phyloP scores from a whole-genome alignment of 2,888 invertebrate species.

The Cerceris rybyensis region DNA sequence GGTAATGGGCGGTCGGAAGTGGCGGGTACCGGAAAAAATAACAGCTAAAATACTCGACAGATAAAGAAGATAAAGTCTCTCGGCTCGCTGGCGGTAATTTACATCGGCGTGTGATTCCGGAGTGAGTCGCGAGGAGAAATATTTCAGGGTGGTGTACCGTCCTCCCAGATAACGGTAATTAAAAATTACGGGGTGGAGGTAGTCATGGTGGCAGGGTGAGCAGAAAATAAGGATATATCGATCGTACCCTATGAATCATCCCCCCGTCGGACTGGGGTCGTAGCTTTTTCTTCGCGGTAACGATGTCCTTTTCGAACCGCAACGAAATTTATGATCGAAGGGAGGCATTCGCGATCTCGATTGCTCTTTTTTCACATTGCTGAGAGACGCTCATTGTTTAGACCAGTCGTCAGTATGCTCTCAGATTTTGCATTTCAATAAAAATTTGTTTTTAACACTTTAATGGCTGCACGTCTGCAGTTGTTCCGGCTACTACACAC shows the following conservation, averaged over 20 bases:
- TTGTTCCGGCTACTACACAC: no score
- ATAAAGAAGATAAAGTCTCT: conserved; percentile 81
- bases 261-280: not conserved
- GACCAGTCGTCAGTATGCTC: no score
- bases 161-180: conserved; percentile 81
- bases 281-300: conserved; percentile 14
- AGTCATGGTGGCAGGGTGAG: conserved; percentile 10
- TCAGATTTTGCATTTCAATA: no score
- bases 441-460: not conserved
- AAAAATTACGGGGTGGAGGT: conserved; percentile 71
- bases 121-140: conserved; percentile 77
- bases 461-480: no score
- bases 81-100: conserved; percentile 78
- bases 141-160: conserved; percentile 74
- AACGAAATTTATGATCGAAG: conserved; percentile 11
- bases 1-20: conserved; percentile 57
- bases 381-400: not conserved
- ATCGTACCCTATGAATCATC: conserved; percentile 48
- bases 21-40: conserved; percentile 76
- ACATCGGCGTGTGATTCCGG: conserved; percentile 80
- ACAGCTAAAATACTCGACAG: conserved; percentile 80
- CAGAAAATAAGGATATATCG: conserved; percentile 57
- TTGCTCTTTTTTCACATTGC: not conserved
- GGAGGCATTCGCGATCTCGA: not conserved
- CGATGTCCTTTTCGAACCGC: not conserved